A percentile compares a stretch with the other conserved stretches of the same genome.
Conservation (phyloP, 2,113 vertebrate species). For the Halichoeres trimaculatus region DNA sequence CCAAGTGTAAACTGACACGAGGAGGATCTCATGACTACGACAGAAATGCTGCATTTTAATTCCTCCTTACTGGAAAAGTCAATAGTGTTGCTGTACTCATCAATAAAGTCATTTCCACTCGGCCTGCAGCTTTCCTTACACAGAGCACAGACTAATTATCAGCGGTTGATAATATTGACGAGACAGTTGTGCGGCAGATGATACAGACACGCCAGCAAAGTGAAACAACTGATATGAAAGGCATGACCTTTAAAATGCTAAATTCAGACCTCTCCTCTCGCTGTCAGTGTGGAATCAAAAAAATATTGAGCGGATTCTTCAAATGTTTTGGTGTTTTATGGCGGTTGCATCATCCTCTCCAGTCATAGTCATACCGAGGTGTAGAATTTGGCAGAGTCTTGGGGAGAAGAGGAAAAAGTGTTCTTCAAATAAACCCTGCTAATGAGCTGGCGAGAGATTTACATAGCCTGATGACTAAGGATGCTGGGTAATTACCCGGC, state of each 20-base stretch:
- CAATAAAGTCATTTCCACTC: conserved; percentile 78
- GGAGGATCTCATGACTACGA: conserved; percentile 54
- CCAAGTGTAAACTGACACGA: conserved; percentile 55
- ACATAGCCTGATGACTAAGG: conserved; percentile 67
- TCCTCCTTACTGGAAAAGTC: conserved; percentile 79
- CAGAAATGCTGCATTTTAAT: conserved; percentile 67
- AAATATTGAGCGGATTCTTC: background rate
- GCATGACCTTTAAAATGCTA: too few species aligned
- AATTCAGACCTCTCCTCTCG: too few species aligned
- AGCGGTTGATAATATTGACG: conserved; percentile 77
- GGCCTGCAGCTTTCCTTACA: conserved; percentile 71
- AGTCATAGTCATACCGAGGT: conserved; percentile 34
- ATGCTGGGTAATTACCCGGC: conserved; percentile 72
- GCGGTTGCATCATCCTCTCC: conserved; percentile 15
- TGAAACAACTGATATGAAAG: conserved; percentile 22
- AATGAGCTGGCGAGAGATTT: conserved; percentile 69
- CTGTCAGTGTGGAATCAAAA: too few species aligned
- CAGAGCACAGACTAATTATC: conserved; percentile 77
- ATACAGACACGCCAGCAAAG: conserved; percentile 57
- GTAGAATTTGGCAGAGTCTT: conserved; percentile 40
- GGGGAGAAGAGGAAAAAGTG: conserved; percentile 24
- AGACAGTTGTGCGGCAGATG: conserved; percentile 61
- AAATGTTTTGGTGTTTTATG: conserved; percentile 7
- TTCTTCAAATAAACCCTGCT: conserved; percentile 64
- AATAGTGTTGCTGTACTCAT: conserved; percentile 74